A percentile compares a stretch with the other conserved stretches of the same genome.
These are phyloP conservation scores for Octopus sinensis DNA, from an alignment of 1,140 invertebrate species.

Conservation along the genomic window DNA sequence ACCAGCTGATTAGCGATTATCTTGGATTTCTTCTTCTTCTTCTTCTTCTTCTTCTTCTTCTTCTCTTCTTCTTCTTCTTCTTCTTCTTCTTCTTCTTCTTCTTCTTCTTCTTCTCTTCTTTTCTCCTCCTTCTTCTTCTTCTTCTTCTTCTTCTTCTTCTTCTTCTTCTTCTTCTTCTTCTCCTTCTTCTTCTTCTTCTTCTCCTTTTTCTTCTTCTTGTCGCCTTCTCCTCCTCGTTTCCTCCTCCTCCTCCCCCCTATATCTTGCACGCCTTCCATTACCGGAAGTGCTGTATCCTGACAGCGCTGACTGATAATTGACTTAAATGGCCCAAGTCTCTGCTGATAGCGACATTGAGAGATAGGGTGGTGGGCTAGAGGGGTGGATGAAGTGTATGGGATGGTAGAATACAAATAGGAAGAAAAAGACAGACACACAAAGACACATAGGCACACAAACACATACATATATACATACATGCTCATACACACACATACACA, in stretches of 20 bases:
- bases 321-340: too few species aligned
- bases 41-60: not conserved
- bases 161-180: not conserved
- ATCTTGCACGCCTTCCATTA: not conserved
- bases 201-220: not conserved
- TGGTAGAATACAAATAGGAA: too few species aligned
- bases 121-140: not conserved
- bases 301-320: too few species aligned
- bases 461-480: too few species aligned
- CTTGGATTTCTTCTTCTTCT: not conserved
- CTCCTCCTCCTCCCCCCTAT: not conserved
- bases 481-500: too few species aligned
- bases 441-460: too few species aligned
- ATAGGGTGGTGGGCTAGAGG: too few species aligned
- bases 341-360: too few species aligned
- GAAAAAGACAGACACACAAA: too few species aligned
- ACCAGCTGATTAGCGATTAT: not conserved
- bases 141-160: not conserved
- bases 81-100: not conserved
- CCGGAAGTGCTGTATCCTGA: too few species aligned
- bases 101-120: not conserved
- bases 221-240: not conserved
- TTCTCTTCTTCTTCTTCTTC: not conserved
- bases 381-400: too few species aligned
- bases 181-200: not conserved